Percentiles rank a stretch among this genome's conserved stretches.
These are phyloP conservation scores for Reinhardtius hippoglossoides DNA, from an alignment of 2,113 vertebrate species.

Conservation along the genomic window DNA sequence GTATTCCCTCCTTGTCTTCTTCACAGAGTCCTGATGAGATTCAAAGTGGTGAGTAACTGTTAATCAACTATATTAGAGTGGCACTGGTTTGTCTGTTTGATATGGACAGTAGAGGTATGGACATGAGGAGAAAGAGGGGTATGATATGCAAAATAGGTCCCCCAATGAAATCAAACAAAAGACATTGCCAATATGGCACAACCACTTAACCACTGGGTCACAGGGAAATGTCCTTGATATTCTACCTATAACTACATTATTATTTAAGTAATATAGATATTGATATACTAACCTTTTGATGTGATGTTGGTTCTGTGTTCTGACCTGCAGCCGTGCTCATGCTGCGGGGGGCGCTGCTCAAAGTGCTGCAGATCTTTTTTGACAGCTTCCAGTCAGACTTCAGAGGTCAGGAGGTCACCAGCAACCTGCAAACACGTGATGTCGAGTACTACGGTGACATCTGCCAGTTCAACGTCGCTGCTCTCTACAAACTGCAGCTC, in stretches of 20 bases:
- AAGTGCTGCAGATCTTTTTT: slow-evolving; percentile 77
- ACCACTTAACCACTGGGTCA: background rate
- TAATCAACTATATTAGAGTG: background rate
- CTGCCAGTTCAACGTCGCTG: slow-evolving; percentile 67
- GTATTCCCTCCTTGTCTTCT: slow-evolving; percentile 3
- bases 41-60: slow-evolving; percentile 71
- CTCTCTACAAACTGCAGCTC: slow-evolving; percentile 71
- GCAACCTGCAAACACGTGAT: slow-evolving; percentile 5
- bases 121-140: no score
- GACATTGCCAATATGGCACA: background rate
- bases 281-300: no score
- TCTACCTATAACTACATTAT: no score
- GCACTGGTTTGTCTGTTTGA: background rate
- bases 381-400: slow-evolving; percentile 80
- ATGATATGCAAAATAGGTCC: no score
- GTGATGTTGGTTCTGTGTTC: background rate
- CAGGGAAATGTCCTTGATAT: no score
- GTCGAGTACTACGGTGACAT: slow-evolving; percentile 54
- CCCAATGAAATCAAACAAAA: background rate
- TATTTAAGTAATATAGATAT: no score
- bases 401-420: slow-evolving; percentile 14
- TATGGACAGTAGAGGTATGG: no score
- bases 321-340: slow-evolving; percentile 57
- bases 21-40: slow-evolving; percentile 66
- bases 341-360: slow-evolving; percentile 70